Evolutionary conservation across 2,888 invertebrate genomes (phyloP).

Genomic region (Ephialtes manifestator): DNA sequence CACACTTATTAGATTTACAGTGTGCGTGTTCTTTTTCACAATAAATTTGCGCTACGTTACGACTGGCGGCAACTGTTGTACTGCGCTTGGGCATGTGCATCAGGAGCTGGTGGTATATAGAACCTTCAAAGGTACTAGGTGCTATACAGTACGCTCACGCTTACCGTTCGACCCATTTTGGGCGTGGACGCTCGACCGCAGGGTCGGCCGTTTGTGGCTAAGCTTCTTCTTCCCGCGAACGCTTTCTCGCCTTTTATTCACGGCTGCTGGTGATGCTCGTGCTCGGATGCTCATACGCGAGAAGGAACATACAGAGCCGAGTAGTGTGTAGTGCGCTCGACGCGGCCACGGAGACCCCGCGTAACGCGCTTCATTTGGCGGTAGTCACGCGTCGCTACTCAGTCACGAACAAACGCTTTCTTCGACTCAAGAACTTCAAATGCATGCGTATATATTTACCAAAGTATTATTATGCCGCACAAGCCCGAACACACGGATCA

Average conservation of each 20-base stretch:
- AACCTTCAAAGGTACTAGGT: conserved; percentile 5
- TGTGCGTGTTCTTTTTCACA: conserved; percentile 67
- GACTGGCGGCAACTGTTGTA: conserved; percentile 67
- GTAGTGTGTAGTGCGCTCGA: conserved; percentile 74
- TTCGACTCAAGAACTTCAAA: conserved; percentile 40
- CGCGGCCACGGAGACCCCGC: conserved; percentile 78
- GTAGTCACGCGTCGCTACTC: conserved; percentile 79
- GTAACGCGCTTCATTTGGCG: conserved; percentile 82
- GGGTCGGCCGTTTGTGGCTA: conserved; percentile 40
- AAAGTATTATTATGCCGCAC: background rate
- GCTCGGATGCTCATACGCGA: conserved; percentile 9
- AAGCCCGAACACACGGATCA: background rate
- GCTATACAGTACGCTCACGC: conserved; percentile 54
- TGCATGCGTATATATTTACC: background rate
- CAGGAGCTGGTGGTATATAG: conserved; percentile 25
- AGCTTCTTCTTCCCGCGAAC: conserved; percentile 47
- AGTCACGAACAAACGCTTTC: conserved; percentile 58
- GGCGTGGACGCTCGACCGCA: conserved; percentile 69
- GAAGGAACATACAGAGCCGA: conserved; percentile 56
- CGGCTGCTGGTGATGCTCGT: conserved; percentile 8
- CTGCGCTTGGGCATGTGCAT: conserved; percentile 28
- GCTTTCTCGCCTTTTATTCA: conserved; percentile 54
- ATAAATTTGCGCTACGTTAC: conserved; percentile 76
- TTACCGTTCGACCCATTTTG: conserved; percentile 51
- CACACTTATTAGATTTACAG: too few relatives aligned